Conservation (phyloP, 2,888 invertebrate genomes). For the Theretra japonica region DNA sequence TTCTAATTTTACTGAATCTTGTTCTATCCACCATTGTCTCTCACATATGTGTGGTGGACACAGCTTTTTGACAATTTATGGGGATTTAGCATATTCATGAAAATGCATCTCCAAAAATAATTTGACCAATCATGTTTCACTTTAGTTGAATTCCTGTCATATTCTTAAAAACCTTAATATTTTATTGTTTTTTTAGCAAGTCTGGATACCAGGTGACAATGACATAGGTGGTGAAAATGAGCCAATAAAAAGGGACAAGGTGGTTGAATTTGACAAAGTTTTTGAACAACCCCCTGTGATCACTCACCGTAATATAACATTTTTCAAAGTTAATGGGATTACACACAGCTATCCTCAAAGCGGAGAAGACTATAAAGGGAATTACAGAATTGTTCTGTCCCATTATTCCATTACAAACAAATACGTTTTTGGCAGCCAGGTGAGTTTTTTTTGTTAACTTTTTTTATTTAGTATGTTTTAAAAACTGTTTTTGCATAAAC, state of each 20-base stretch:
- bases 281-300: slow-evolving; percentile 89
- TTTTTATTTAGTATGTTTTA: too few relatives aligned
- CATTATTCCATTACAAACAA: slow-evolving; percentile 87
- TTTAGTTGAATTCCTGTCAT: too few relatives aligned
- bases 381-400: slow-evolving; percentile 88
- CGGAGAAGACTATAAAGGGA: slow-evolving; percentile 62
- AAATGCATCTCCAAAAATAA: too few relatives aligned
- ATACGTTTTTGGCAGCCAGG: slow-evolving; percentile 70
- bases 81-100: too few relatives aligned
- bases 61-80: too few relatives aligned
- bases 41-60: too few relatives aligned
- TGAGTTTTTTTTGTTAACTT: slow-evolving; percentile 46
- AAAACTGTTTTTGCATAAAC: too few relatives aligned
- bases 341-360: slow-evolving; percentile 86
- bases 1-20: too few relatives aligned
- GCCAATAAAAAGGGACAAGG: slow-evolving; percentile 87
- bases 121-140: too few relatives aligned
- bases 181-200: slow-evolving; percentile 81
- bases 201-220: slow-evolving; percentile 98
- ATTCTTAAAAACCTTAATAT: background rate
- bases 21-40: too few relatives aligned
- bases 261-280: slow-evolving; percentile 89
- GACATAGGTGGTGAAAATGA: slow-evolving; percentile 98
- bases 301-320: slow-evolving; percentile 85
- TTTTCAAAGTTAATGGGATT: slow-evolving; percentile 91